Evolutionary conservation across 2,888 invertebrate genomes (phyloP), one percentile per base, ranked within the genome.

Genomic region (Elysia crispata): DNA sequence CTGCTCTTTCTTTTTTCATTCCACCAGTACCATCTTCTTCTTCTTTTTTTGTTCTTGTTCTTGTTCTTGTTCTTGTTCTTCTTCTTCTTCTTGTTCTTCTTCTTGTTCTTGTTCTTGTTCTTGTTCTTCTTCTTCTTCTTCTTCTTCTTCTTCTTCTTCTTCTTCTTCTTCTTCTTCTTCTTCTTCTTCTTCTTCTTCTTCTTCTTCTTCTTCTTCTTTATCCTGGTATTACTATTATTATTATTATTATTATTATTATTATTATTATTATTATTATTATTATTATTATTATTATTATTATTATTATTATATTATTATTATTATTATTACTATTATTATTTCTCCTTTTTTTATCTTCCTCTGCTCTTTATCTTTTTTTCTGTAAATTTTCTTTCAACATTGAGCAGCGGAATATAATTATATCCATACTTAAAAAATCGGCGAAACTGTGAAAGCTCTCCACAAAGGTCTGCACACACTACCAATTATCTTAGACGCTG

Each of bases 71-170:
- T 75, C 62, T 62, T 62, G 33, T 62, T 76, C 28, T 76, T 62
- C 31, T 62, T 60, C 62, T 62, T 62, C 33, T 33, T 60, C 28
- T 76, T 62, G 33, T 33, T 60, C 62, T 76, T 62, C 33, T 62
- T 76, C 30, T 76, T 62, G 33, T 62, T 76, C 62, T 76, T 62
- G 33, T 62, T 76, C 30, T 76, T 49, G 30, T 31, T 64, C 54
- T 25, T 69, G 54, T 54, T 54, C 25, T 31, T 54, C 13, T 54
- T 41, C 28, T 28, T 41, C 49, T 60, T 20, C 57, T 30, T 30
- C 20, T 25, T 41, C 54, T 18, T 23, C 57, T 60, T 60, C 23
- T 30, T 41, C 49, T 28, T 28, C 25, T 30, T 31, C 23, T 31
- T 49, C 31, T 28, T 54, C 23, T n/a, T 50, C 13, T 23, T 18